phyloP scores from a whole-genome alignment of 1,140 invertebrate genomes.

The Megalonaias nervosa region DNA sequence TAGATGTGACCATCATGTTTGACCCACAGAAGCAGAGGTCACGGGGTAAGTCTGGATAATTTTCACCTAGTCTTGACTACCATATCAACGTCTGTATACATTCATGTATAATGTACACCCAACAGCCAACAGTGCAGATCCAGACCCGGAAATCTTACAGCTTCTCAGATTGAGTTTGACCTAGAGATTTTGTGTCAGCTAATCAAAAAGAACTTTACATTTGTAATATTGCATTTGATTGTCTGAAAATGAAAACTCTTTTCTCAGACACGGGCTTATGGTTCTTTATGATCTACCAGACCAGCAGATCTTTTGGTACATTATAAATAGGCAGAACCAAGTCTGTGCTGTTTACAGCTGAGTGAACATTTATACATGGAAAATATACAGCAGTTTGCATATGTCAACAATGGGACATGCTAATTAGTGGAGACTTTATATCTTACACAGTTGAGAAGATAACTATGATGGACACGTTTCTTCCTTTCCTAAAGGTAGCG shows the following conservation, averaged over 20 bases:
- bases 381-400: too few relatives aligned
- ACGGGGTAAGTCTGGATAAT: conserved; percentile 20
- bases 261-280: too few relatives aligned
- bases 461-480: too few relatives aligned
- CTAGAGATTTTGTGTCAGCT: conserved; percentile 1
- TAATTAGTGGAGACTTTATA: too few relatives aligned
- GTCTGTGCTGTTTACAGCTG: too few relatives aligned
- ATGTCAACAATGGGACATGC: too few relatives aligned
- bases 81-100: neutral
- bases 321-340: too few relatives aligned
- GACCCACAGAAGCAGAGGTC: conserved; percentile 36
- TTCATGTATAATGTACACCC: neutral
- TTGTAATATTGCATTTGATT: neutral
- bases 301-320: too few relatives aligned
- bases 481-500: too few relatives aligned
- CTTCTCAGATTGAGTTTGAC: neutral
- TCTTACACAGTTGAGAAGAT: too few relatives aligned
- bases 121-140: neutral
- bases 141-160: neutral
- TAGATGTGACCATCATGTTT: conserved; percentile 34
- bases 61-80: neutral
- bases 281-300: too few relatives aligned
- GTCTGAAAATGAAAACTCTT: neutral
- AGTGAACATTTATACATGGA: too few relatives aligned
- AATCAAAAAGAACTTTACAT: neutral